Conservation (phyloP, 92 coral and sea anemone species). For the Siderastrea siderea region DNA sequence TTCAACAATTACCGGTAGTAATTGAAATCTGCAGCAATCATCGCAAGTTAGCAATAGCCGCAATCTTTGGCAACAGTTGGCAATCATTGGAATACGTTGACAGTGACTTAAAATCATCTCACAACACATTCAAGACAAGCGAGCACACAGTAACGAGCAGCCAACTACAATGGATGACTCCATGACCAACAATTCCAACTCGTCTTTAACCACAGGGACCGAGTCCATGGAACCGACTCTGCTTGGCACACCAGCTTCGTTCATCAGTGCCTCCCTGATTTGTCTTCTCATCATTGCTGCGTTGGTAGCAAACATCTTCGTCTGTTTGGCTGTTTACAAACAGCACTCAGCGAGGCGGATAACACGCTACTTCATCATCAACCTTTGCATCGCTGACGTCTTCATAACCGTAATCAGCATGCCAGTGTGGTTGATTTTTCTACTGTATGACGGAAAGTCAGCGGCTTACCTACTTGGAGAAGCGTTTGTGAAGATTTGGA, state of each 20-base stretch:
- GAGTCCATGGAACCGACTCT: slow-evolving; percentile 14
- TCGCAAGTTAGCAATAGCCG: not conserved
- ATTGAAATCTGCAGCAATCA: not conserved
- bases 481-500: slow-evolving; percentile 73
- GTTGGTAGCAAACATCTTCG: slow-evolving; percentile 73
- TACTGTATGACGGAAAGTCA: slow-evolving; percentile 53
- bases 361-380: slow-evolving; percentile 88
- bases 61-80: too few species aligned
- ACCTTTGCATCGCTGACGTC: slow-evolving; percentile 89
- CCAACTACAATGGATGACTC: not conserved
- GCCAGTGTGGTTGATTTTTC: slow-evolving; percentile 87
- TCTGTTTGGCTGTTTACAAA: slow-evolving; percentile 84
- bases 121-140: not conserved
- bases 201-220: not conserved
- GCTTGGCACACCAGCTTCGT: slow-evolving; percentile 48
- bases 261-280: slow-evolving; percentile 71
- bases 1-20: not conserved
- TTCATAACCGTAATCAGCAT: slow-evolving; percentile 87
- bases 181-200: not conserved
- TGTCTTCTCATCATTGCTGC: slow-evolving; percentile 78
- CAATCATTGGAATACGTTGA: not conserved
- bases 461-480: slow-evolving; percentile 52
- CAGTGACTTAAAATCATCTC: not conserved
- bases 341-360: slow-evolving; percentile 71
- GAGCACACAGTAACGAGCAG: too few species aligned